These are phyloP conservation scores for Oryzias sinensis DNA, from an alignment of 2,797 vertebrate species.

Conservation along the genomic window DNA sequence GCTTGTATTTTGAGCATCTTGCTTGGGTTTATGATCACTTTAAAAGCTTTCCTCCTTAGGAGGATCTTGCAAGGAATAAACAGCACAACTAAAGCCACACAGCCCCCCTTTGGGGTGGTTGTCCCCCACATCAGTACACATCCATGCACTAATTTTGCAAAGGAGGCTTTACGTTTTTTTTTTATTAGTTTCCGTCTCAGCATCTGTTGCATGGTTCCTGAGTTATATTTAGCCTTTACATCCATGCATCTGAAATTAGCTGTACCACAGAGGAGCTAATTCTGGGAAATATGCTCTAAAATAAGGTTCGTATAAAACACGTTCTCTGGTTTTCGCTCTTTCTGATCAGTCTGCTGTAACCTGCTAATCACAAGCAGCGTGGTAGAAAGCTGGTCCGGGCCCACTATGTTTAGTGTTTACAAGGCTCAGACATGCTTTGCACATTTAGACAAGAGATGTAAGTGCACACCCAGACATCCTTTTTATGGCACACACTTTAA, in stretches of 20 bases:
- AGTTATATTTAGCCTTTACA: slow-evolving; percentile 63
- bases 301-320: slow-evolving; percentile 60
- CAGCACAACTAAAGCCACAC: slow-evolving; percentile 21
- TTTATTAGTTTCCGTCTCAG: slow-evolving; percentile 65
- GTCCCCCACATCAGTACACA: slow-evolving; percentile 21
- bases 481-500: slow-evolving; percentile 6
- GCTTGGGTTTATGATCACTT: slow-evolving; percentile 46
- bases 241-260: slow-evolving; percentile 55
- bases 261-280: slow-evolving; percentile 52
- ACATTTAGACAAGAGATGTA: slow-evolving; percentile 35
- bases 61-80: slow-evolving; percentile 39
- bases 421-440: slow-evolving; percentile 44
- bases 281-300: slow-evolving; percentile 61
- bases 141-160: slow-evolving; percentile 40
- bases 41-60: slow-evolving; percentile 24
- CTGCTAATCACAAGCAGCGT: slow-evolving; percentile 67
- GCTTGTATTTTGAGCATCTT: slow-evolving; percentile 28
- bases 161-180: slow-evolving; percentile 31
- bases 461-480: slow-evolving; percentile 7
- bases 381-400: slow-evolving; percentile 48
- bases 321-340: slow-evolving; percentile 62
- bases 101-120: slow-evolving; percentile 20
- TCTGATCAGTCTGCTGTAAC: slow-evolving; percentile 63
- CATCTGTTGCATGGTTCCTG: slow-evolving; percentile 50
- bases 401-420: slow-evolving; percentile 75